These are phyloP conservation scores for Yasuhikotakia modesta DNA, from an alignment of 2,797 vertebrate species.

Conservation along the genomic window DNA sequence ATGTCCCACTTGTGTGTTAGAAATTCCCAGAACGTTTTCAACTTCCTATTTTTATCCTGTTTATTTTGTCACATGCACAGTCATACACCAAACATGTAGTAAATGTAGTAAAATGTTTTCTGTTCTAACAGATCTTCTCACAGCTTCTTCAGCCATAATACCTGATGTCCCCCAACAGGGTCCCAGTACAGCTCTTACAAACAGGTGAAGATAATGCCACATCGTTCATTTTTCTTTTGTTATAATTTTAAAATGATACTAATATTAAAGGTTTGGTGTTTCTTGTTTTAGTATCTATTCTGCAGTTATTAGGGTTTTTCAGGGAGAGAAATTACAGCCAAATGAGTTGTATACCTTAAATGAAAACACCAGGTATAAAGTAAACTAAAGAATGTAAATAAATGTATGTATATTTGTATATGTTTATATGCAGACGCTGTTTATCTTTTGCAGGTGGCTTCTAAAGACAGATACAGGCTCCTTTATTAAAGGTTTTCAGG, in stretches of 20 bases:
- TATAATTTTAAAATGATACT: too few relatives aligned
- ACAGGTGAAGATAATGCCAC: neutral
- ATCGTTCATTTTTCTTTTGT: neutral
- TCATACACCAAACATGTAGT: too few relatives aligned
- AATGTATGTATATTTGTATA: neutral
- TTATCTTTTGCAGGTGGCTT: slow-evolving; percentile 71
- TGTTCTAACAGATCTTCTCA: slow-evolving; percentile 3
- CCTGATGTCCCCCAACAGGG: neutral
- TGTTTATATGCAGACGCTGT: neutral
- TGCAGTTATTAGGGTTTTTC: slow-evolving; percentile 85
- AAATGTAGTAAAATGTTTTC: too few relatives aligned
- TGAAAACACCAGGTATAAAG: slow-evolving; percentile 80
- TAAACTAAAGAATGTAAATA: neutral
- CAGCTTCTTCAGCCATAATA: neutral
- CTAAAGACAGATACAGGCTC: slow-evolving; percentile 84
- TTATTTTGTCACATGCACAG: too few relatives aligned
- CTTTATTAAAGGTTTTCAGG: slow-evolving; percentile 86
- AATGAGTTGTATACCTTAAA: slow-evolving; percentile 83
- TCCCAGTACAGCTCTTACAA: slow-evolving; percentile 29
- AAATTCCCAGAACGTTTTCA: neutral
- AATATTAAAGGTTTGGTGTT: neutral
- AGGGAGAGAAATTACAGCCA: slow-evolving; percentile 78
- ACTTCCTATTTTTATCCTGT: too few relatives aligned
- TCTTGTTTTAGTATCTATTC: slow-evolving; percentile 76
- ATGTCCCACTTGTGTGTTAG: neutral